A percentile compares a stretch with the other conserved stretches of the same genome.
phyloP scores from a whole-genome alignment of 2,888 invertebrate species.

The Spisula subtruncata region DNA sequence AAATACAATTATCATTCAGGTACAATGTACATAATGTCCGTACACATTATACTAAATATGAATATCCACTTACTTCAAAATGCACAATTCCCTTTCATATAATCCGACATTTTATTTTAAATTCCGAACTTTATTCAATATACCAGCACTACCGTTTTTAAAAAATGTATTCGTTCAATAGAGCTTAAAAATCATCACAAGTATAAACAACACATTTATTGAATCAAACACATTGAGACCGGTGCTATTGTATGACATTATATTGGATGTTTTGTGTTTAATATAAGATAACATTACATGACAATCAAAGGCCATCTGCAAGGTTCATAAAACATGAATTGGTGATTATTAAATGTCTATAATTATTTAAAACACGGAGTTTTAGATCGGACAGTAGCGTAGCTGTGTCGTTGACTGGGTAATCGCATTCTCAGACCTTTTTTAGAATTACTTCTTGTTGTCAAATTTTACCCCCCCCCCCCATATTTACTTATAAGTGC shows the following conservation, averaged over 20 bases:
- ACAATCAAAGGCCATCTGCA: conserved; percentile 24
- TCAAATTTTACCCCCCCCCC: too few species aligned
- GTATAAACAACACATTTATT: conserved; percentile 24
- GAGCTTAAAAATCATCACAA: conserved; percentile 17
- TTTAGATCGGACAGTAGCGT: background rate
- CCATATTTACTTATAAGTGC: too few species aligned
- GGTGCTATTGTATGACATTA: conserved; percentile 12
- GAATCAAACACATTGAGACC: background rate
- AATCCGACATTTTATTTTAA: conserved; percentile 38
- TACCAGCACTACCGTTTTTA: background rate
- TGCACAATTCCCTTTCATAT: background rate
- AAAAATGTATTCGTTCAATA: background rate
- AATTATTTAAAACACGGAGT: background rate
- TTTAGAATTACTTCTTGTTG: too few species aligned
- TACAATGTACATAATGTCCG: background rate
- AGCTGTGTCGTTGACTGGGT: background rate
- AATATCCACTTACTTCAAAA: background rate
- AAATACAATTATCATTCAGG: too few species aligned
- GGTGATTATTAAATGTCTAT: conserved; percentile 33
- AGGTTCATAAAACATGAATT: conserved; percentile 34
- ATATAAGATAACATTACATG: conserved; percentile 27
- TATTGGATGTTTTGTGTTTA: conserved; percentile 2
- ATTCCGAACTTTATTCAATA: background rate
- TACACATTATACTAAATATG: background rate
- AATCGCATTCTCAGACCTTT: too few species aligned